phyloP scores from a whole-genome alignment of 1,140 invertebrate genomes.

The Pygmarrhopalites habei region DNA sequence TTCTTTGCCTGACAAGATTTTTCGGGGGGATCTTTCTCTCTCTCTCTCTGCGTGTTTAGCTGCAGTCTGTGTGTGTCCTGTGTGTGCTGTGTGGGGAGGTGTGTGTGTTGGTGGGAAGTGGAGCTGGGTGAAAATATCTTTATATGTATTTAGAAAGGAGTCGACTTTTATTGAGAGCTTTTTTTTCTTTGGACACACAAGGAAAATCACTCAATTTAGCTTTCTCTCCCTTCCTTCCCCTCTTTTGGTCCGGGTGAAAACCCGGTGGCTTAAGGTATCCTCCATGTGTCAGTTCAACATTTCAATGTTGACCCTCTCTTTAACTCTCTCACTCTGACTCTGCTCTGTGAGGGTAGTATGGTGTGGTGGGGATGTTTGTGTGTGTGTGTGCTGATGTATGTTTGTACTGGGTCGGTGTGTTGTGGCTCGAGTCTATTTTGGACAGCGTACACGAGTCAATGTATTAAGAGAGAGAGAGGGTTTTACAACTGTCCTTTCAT shows the following conservation, averaged over 20 bases:
- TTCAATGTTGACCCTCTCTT: background rate
- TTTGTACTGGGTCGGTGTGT: no score
- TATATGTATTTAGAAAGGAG: constrained; percentile 7
- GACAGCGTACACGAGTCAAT: no score
- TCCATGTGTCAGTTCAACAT: background rate
- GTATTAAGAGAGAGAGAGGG: no score
- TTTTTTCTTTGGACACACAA: constrained; percentile 15
- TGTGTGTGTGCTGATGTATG: no score
- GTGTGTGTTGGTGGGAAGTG: background rate
- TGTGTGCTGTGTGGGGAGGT: background rate
- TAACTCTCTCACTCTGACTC: no score
- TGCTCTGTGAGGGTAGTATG: no score
- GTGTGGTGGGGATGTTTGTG: no score
- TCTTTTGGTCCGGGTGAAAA: constrained; percentile 4
- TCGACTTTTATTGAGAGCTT: constrained; percentile 23
- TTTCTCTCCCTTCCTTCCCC: no score
- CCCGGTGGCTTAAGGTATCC: constrained; percentile 1
- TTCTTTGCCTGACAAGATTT: constrained; percentile 31
- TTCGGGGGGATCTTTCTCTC: background rate
- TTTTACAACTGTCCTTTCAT: constrained; percentile 8
- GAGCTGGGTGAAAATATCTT: constrained; percentile 5
- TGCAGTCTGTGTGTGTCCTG: background rate
- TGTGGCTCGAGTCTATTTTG: no score
- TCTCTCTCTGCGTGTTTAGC: background rate
- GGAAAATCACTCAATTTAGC: constrained; percentile 29